Base-by-base conservation (phyloP, 1,140 invertebrate species). In the Dendroctonus ponderosae region DNA sequence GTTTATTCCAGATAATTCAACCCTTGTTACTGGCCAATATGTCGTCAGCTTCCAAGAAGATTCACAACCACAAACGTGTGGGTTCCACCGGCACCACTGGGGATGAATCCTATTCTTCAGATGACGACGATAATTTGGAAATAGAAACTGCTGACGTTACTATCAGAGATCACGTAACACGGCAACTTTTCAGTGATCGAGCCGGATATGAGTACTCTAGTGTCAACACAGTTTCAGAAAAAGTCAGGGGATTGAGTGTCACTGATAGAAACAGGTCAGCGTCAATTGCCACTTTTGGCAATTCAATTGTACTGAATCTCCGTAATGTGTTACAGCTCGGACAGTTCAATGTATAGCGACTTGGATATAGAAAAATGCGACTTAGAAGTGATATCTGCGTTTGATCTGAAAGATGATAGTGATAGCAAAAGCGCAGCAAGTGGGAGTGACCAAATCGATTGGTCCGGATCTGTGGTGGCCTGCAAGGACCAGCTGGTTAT, bases 401-500 rank as follows among this genome's bases (percentile, higher is more conserved):
- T 65, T 41, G 69, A 71, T 49, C 15, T 64, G 5, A 71, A 71
- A 56, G 66, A 71, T 40, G 70, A 71, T 50, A 69, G 64, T 26
- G 70, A 63, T 63, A 71, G 54, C 40, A 72, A 68, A 41, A 69
- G 60, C 46, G 60, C 51, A 0, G 52, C 57, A 6, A 68, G 71
- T 41, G 60, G 61, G 14, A 64, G 66, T 37, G 66, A 71, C 46
- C 67, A 70, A 60, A 50, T 63, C 14, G 72, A 69, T 61, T 79
- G 78, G 78, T 76, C 79, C 52, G 77, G 80, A 58, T 78, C 79
- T 26, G 82, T 86, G 64, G 83, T 82, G 0, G 84, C 86, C 65
- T 84, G 82, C 2, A 87, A 87, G 70, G 87, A 88, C 59, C 82
- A 85, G 52, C 83, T 86, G 0, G 84, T 86, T 65, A 75, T 81